Evolutionary conservation across 2,797 vertebrate genomes (phyloP), one percentile per base, ranked within the genome.

Genomic region (Alcedo quadribrachys): DNA sequence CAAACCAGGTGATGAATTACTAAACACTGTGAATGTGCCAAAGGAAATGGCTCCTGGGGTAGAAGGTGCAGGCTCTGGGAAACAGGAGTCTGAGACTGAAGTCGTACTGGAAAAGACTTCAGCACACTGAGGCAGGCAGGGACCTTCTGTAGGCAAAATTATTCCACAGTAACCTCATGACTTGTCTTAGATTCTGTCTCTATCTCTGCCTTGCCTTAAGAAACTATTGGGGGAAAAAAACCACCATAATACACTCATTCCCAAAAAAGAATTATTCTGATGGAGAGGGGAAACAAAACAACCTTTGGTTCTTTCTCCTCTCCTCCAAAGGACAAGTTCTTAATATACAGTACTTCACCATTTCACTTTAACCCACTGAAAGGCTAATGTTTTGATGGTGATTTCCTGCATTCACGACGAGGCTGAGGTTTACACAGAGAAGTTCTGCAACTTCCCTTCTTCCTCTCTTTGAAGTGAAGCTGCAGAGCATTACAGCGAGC

Each of bases 1-100:
- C 32, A 90, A 89, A 68, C 27, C 58, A 87, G 79, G 82, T 89
- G 85, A 71, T 91, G 60, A 78, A 89, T 93, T 93, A 75, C 66
- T 66, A 33, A 18, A 12, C 20, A 24, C 73, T 68, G 53, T 21
- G 28, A 83, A 57, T 66, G 68, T 4, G 77, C 80, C 87, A 96
- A 83, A 85, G 73, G 68, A 90, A 81, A 87, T 45, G 33, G 32
- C 60, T 93, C 14, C 4, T 0, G 32, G 28, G 40, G n/a, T 58
- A 71, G 79, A 71, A 94, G 40, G 24, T 71, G 76, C 2, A 25
- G 65, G 46, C 54, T 81, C 51, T 79, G 75, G 58, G 48, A 42
- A 67, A 69, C 10, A 45, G 18, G 8, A 85, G 27, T 61, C 42
- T 0, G 0, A 84, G 50, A 30, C 35, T 37, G 54, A 37, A 74